Conservation (phyloP, 2,797 vertebrate species). For the Mustela erminea region DNA sequence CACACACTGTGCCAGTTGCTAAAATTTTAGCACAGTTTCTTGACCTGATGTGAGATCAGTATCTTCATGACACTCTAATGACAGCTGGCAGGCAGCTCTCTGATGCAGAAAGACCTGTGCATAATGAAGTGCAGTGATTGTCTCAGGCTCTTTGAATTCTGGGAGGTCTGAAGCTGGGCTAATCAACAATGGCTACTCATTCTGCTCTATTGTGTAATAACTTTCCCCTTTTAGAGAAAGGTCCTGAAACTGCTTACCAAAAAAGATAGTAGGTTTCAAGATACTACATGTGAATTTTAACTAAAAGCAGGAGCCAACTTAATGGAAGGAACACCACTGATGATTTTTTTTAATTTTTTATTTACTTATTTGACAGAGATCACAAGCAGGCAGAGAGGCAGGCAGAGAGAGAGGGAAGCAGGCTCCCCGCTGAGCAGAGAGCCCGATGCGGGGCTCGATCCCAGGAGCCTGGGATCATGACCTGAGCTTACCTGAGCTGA, state of each 20-base stretch:
- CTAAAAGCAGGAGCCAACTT: constrained; percentile 7
- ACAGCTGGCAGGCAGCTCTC: not conserved
- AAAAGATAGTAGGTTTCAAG: not conserved
- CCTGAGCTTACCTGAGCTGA: no score
- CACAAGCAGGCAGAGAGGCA: no score
- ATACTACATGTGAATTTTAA: not conserved
- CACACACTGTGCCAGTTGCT: not conserved
- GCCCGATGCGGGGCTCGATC: no score
- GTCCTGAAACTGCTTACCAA: not conserved
- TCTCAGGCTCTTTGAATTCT: not conserved
- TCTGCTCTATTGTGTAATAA: not conserved
- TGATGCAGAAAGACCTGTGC: not conserved
- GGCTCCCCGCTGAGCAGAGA: no score
- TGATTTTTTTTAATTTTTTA: not conserved
- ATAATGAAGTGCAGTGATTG: not conserved
- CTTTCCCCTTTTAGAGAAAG: not conserved
- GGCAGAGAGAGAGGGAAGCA: no score
- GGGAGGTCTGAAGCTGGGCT: not conserved
- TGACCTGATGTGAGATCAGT: not conserved
- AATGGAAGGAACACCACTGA: not conserved
- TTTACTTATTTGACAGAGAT: no score
- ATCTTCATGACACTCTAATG: not conserved
- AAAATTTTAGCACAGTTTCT: not conserved
- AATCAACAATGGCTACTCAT: not conserved
- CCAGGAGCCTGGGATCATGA: no score